These are phyloP conservation scores for Phodopus roborovskii DNA, from an alignment of 2,113 vertebrate genomes.

Conservation along the genomic window DNA sequence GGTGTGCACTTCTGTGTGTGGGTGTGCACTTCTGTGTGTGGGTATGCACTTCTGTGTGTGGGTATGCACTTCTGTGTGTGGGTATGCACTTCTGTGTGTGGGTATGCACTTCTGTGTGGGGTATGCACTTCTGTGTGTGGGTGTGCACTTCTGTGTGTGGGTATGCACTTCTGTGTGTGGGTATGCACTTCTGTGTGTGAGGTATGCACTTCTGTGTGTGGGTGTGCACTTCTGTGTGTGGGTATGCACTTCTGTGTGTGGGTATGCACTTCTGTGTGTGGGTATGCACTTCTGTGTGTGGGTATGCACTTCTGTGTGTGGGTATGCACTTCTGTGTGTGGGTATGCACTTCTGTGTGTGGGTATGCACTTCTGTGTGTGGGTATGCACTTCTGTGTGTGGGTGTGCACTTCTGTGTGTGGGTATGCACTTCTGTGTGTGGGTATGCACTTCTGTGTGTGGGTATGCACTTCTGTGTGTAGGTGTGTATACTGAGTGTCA, in stretches of 20 bases:
- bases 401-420: not conserved
- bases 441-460: not conserved
- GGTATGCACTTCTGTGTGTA: not conserved
- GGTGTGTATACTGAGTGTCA: no score
- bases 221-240: not conserved
- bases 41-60: not conserved
- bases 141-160: not conserved
- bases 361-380: not conserved
- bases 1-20: not conserved
- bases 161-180: not conserved
- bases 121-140: not conserved
- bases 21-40: not conserved
- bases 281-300: not conserved
- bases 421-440: not conserved
- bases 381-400: not conserved
- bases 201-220: not conserved
- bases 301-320: not conserved
- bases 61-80: not conserved
- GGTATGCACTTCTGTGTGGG: no score
- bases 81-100: not conserved
- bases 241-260: not conserved
- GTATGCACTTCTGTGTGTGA: no score
- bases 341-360: not conserved
- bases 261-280: not conserved
- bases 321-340: not conserved